These are phyloP conservation scores for Platichthys flesus DNA, from an alignment of 2,113 vertebrate genomes.

Conservation along the genomic window DNA sequence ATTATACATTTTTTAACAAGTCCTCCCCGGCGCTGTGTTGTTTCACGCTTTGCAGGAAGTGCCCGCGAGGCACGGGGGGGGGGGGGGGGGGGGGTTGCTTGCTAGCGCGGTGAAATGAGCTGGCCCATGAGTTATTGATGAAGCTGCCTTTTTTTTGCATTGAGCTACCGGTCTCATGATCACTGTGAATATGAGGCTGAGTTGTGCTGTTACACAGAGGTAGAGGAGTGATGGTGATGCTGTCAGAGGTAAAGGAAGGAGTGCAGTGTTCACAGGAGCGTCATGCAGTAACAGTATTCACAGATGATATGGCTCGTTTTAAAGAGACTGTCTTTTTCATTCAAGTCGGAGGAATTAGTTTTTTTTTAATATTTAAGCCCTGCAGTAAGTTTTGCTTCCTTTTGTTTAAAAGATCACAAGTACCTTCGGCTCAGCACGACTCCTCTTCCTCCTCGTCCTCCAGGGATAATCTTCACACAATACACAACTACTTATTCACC, in stretches of 20 bases:
- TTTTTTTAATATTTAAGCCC: background rate
- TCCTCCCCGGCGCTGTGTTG: conserved; percentile 6
- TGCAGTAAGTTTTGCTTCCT: background rate
- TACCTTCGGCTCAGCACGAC: background rate
- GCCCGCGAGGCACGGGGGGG: conserved; percentile 13
- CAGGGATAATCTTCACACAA: background rate
- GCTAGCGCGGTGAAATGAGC: conserved; percentile 39
- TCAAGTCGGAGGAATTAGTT: background rate
- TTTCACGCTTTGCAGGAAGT: conserved; percentile 56
- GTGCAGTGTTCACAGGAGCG: too few species aligned
- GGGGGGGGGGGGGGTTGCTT: conserved; percentile 32
- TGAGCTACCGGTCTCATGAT: conserved; percentile 11
- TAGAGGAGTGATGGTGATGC: background rate
- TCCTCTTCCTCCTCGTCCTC: background rate
- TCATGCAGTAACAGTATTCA: background rate
- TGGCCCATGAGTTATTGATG: conserved; percentile 60
- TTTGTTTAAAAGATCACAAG: background rate
- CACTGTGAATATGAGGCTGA: background rate
- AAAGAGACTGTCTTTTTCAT: background rate
- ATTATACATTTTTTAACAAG: conserved; percentile 62
- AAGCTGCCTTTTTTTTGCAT: conserved; percentile 22
- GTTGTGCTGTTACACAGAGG: background rate
- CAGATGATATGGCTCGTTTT: background rate
- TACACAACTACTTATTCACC: background rate
- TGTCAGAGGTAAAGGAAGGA: background rate